These are phyloP conservation scores for Biston stratarius DNA, from an alignment of 2,888 invertebrate species.

Conservation along the genomic window DNA sequence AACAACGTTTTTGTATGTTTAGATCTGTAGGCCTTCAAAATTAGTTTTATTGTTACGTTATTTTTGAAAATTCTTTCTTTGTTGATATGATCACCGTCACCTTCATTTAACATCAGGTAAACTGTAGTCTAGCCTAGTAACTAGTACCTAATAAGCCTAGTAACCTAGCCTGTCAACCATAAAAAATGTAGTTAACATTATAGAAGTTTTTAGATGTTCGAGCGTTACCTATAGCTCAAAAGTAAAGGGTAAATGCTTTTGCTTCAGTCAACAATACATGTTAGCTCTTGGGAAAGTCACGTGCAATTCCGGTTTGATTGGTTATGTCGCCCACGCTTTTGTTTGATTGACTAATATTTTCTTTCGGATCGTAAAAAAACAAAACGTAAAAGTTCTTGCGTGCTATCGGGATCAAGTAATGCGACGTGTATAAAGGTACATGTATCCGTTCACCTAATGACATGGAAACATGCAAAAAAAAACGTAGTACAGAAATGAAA, in stretches of 20 bases:
- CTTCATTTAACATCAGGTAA: no score
- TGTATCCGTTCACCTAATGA: slow-evolving; percentile 18
- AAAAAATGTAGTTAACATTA: not conserved
- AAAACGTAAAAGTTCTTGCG: slow-evolving; percentile 7
- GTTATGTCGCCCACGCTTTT: slow-evolving; percentile 27
- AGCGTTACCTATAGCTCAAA: not conserved
- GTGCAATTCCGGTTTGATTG: slow-evolving; percentile 28
- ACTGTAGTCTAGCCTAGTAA: no score
- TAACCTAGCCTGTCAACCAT: no score
- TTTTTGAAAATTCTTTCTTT: no score
- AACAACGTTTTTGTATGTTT: no score
- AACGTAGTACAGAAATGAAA: slow-evolving; percentile 28
- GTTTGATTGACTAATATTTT: slow-evolving; percentile 26
- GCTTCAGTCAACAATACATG: slow-evolving; percentile 19
- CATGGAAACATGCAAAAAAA: slow-evolving; percentile 26
- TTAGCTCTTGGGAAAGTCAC: slow-evolving; percentile 28
- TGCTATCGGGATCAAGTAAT: slow-evolving; percentile 15
- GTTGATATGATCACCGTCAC: no score
- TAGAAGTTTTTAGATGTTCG: no score
- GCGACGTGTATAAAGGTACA: slow-evolving; percentile 4
- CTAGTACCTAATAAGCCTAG: no score
- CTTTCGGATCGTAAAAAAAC: not conserved
- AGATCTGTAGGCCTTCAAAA: no score
- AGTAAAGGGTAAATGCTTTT: slow-evolving; percentile 10
- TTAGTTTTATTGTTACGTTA: no score